Conservation (phyloP, 2,113 vertebrate species). For the Cricetomys ansorgei region DNA sequence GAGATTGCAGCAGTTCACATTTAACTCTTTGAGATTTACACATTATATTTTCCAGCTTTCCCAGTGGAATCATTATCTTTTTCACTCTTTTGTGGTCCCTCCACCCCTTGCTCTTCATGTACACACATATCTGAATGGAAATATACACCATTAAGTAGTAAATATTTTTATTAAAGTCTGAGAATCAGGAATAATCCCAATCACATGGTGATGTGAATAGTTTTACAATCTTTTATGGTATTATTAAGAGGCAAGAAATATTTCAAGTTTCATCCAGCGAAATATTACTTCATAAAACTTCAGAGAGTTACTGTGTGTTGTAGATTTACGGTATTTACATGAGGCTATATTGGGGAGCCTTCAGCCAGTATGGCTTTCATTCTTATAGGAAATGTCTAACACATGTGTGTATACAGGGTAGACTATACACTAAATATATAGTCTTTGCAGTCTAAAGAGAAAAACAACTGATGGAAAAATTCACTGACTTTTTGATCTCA, state of each 20-base stretch:
- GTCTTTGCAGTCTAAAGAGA: neutral
- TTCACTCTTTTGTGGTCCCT: neutral
- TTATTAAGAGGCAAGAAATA: neutral
- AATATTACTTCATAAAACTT: neutral
- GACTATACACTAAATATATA: neutral
- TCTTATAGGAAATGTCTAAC: neutral
- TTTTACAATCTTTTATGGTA: neutral
- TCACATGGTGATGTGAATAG: neutral
- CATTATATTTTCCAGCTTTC: neutral
- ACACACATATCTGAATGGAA: neutral
- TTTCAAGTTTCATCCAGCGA: neutral
- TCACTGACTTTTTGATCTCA: neutral
- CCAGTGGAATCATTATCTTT: neutral
- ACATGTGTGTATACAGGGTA: neutral
- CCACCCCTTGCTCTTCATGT: accelerated
- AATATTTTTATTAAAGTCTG: neutral
- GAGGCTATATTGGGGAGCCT: neutral
- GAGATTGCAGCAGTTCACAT: neutral
- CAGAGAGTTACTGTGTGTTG: neutral
- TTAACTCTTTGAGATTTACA: neutral
- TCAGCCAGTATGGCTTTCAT: neutral
- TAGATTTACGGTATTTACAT: neutral
- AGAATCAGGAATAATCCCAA: neutral
- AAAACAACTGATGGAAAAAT: neutral
- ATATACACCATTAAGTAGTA: neutral